These are phyloP conservation scores for Ricordea florida DNA, from an alignment of 92 coral and sea anemone genomes.

Conservation along the genomic window DNA sequence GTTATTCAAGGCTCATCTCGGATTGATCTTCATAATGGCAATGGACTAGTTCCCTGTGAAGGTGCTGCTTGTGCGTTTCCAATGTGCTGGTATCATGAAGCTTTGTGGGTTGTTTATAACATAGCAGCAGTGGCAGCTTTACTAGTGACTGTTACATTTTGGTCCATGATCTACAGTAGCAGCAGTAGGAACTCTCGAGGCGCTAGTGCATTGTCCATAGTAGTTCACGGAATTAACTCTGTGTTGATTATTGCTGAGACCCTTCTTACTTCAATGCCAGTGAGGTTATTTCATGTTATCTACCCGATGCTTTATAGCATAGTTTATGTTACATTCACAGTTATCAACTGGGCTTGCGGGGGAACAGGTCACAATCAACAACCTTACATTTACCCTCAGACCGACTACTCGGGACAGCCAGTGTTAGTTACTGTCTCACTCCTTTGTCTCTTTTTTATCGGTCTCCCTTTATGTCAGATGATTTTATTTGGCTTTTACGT, in stretches of 20 bases:
- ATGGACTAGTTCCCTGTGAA: not conserved
- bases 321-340: slow-evolving; percentile 66
- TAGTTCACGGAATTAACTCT: slow-evolving; percentile 72
- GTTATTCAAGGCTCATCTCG: not conserved
- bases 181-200: slow-evolving; percentile 26
- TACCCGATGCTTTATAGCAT: slow-evolving; percentile 59
- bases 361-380: slow-evolving; percentile 50
- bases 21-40: not conserved
- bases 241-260: slow-evolving; percentile 66
- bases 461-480: slow-evolving; percentile 55
- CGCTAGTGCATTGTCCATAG: slow-evolving; percentile 50
- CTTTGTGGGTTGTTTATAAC: slow-evolving; percentile 81
- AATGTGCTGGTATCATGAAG: slow-evolving; percentile 77
- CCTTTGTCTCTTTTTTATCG: slow-evolving; percentile 40
- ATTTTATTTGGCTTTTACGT: slow-evolving; percentile 68
- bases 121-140: slow-evolving; percentile 57
- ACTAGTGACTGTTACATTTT: slow-evolving; percentile 61
- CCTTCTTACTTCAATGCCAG: slow-evolving; percentile 69
- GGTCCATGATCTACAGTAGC: slow-evolving; percentile 48
- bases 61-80: not conserved
- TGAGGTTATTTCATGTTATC: slow-evolving; percentile 73
- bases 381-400: slow-evolving; percentile 65
- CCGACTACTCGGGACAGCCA: slow-evolving; percentile 76
- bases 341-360: slow-evolving; percentile 82
- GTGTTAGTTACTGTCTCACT: slow-evolving; percentile 49